These are phyloP conservation scores for Latrodectus hesperus DNA, from an alignment of 2,888 invertebrate species.

Conservation along the genomic window DNA sequence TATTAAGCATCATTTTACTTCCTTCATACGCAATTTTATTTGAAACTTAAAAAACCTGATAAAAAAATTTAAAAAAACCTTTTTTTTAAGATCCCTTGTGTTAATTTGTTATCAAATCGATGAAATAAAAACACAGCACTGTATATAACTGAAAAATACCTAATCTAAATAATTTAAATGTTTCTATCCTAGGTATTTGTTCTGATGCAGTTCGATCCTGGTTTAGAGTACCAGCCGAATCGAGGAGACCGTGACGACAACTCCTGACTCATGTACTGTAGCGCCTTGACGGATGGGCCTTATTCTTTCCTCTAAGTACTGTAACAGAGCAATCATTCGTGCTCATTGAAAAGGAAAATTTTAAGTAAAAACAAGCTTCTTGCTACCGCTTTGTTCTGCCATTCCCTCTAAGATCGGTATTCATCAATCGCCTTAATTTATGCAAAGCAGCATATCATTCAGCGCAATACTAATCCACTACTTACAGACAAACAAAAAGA, in stretches of 20 bases:
- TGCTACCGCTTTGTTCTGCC: slow-evolving; percentile 33
- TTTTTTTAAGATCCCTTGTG: too few species aligned
- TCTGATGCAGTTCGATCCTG: slow-evolving; percentile 98
- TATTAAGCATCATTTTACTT: too few species aligned
- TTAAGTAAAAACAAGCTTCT: slow-evolving; percentile 15
- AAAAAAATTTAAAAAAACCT: too few species aligned
- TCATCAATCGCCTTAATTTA: slow-evolving; percentile 52
- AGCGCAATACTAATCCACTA: slow-evolving; percentile 30
- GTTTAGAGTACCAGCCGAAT: slow-evolving; percentile 85
- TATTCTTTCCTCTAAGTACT: slow-evolving; percentile 87
- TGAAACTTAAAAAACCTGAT: too few species aligned
- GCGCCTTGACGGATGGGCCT: slow-evolving; percentile 98
- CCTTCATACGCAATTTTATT: too few species aligned
- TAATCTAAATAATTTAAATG: too few species aligned
- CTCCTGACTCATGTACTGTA: slow-evolving; percentile 99
- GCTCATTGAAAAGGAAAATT: slow-evolving; percentile 29
- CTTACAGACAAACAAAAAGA: too few species aligned
- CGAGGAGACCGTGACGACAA: slow-evolving; percentile 85
- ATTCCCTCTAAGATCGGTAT: slow-evolving; percentile 19
- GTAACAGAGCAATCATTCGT: neutral
- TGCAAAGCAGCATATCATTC: slow-evolving; percentile 46
- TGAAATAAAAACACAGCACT: too few species aligned
- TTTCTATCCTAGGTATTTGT: slow-evolving; percentile 87
- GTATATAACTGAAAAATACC: too few species aligned
- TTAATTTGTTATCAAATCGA: too few species aligned